A percentile compares a stretch with the other conserved stretches of the same genome.
These are phyloP conservation scores for Drosophila melanogaster DNA, from an alignment of 1,140 invertebrate species.

Conservation along the genomic window DNA sequence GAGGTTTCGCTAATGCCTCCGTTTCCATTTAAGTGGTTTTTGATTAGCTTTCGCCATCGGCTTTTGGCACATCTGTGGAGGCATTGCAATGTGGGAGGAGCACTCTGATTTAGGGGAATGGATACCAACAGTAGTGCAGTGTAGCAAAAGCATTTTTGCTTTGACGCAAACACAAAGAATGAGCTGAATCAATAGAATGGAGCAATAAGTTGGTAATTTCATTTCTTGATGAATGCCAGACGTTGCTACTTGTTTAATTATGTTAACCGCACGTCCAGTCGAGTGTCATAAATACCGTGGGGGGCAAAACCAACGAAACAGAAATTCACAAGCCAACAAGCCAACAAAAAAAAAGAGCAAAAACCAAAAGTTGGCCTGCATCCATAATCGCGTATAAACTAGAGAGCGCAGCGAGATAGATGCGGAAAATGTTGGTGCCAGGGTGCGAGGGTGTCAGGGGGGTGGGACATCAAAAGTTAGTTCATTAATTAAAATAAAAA, in stretches of 20 bases:
- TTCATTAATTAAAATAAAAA: constrained; percentile 59
- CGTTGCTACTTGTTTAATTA: constrained; percentile 12
- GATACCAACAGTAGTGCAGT: constrained; percentile 1
- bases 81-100: neutral
- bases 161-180: constrained; percentile 1
- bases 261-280: constrained; percentile 38
- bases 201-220: neutral
- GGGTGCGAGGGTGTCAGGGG: neutral
- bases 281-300: constrained; percentile 19
- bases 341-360: constrained; percentile 19
- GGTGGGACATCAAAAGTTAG: constrained; percentile 61
- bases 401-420: constrained; percentile 14
- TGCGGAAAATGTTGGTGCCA: too few species aligned
- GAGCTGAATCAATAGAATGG: neutral
- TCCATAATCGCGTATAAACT: constrained; percentile 26
- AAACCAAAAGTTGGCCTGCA: constrained; percentile 21
- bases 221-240: constrained; percentile 2
- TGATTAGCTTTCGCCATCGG: constrained; percentile 58
- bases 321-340: constrained; percentile 27
- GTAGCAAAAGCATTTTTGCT: neutral
- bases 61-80: constrained; percentile 1
- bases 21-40: constrained; percentile 70
- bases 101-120: neutral
- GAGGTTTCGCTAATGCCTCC: constrained; percentile 42
- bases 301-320: constrained; percentile 31